Evolutionary conservation across 2,888 invertebrate species (phyloP), one percentile per base, ranked within the genome.

Genomic region (Taenaris catops): DNA sequence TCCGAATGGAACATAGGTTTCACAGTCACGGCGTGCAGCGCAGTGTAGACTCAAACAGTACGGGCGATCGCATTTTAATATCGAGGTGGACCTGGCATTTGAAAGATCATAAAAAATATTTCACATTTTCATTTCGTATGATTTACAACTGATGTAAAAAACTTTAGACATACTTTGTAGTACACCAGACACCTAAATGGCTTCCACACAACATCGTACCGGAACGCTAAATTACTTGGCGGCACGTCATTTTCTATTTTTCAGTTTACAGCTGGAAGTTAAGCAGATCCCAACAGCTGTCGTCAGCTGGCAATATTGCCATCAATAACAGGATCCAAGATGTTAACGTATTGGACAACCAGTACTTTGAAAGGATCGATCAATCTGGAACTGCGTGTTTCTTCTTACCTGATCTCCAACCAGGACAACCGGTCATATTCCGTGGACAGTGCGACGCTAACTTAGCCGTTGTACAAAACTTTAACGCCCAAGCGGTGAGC

Each of bases 181-280:
- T 10, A 7, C 5, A 29, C 1, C 3, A 18, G 14, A 20, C 8
- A 31, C 8, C 19, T 10, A 8, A n/a, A n/a, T n/a, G n/a, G n/a
- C n/a, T n/a, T n/a, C n/a, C n/a, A n/a, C n/a, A n/a, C n/a, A n/a
- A n/a, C n/a, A n/a, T n/a, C n/a, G n/a, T n/a, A n/a, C n/a, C n/a
- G n/a, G n/a, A n/a, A n/a, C n/a, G n/a, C n/a, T n/a, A n/a, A n/a
- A n/a, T n/a, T n/a, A n/a, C n/a, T n/a, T n/a, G n/a, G n/a, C n/a
- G n/a, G n/a, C n/a, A 8, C 7, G 10, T 6, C 40, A 8, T 14
- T 9, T 26, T 8, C 9, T 31, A 10, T 26, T n/a, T 58, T 53
- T 8, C 46, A 75, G 78, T 78, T 0, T 73, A 50, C 47, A 76
- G 75, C 36, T 81, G 78, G 81, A 78, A 79, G 25, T 52, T 83